Conservation (phyloP, 2,888 invertebrate species). For the Dicroscelio sp. region DNA sequence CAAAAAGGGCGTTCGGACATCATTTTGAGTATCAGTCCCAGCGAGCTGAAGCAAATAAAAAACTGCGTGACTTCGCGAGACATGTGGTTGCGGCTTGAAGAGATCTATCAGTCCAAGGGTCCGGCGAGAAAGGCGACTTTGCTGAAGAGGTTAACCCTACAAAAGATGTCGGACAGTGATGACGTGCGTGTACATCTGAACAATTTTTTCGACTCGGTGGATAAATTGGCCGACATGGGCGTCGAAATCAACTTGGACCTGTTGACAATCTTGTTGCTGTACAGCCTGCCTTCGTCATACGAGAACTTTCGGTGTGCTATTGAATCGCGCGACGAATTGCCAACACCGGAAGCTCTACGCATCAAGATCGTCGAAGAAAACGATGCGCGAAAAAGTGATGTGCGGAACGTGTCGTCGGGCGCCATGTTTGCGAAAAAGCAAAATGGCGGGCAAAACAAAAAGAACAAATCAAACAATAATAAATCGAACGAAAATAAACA, state of each 20-base stretch:
- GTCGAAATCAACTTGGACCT: background rate
- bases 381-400: slow-evolving; percentile 53
- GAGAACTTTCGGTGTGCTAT: background rate
- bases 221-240: background rate
- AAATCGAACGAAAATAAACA: slow-evolving; percentile 11
- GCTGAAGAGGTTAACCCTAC: background rate
- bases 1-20: too few species aligned
- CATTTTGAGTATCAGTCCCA: too few species aligned
- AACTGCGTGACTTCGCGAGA: background rate
- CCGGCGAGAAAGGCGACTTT: background rate
- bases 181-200: background rate
- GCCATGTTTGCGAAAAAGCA: slow-evolving; percentile 27
- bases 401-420: background rate
- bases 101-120: background rate
- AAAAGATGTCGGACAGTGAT: background rate
- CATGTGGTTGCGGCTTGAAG: background rate
- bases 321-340: slow-evolving; percentile 67
- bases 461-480: background rate
- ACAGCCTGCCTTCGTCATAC: background rate
- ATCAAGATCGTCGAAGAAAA: slow-evolving; percentile 62
- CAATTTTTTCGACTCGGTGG: background rate
- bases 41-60: background rate
- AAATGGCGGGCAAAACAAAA: slow-evolving; percentile 14
- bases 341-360: background rate
- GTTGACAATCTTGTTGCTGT: background rate